Base-by-base conservation (phyloP, 2,888 invertebrate genomes). In the Acronicta leporina region DNA sequence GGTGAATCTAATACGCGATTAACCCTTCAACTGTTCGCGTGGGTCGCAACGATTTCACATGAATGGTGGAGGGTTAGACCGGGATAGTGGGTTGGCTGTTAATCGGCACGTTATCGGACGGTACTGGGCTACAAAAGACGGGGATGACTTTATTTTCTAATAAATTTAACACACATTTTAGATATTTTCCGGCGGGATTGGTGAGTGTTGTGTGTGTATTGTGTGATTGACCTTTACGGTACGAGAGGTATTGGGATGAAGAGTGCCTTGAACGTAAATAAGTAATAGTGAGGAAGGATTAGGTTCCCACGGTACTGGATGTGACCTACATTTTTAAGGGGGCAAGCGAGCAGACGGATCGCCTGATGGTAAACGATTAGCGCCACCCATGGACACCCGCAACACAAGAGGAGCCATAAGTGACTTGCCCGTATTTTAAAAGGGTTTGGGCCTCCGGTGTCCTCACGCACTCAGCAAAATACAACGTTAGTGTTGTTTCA, bases 11-110 rank as follows among this genome's bases (percentile, higher is more conserved):
- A 78, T 77, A 77, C 68, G 68, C 66, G 76, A 80, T 81, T 81
- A 82, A 79, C 80, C 83, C 79, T 81, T 80, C 80, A 72, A 55
- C 78, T 63, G 68, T 62, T 73, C 72, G 74, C 72, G 65, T 77
- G 77, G 81, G 79, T 75, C 73, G 69, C 73, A 74, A 76, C 77
- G 82, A 85, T 83, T 82, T 81, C 75, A 75, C 76, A 74, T 73
- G 71, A 79, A 79, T 77, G 65, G 77, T 67, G 52, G 65, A 69
- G 75, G 75, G 73, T 73, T 69, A 65, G 51, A 45, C 41, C 48
- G 64, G 66, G 56, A 78, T 75, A 76, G 71, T 60, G 62, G 54
- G 55, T 64, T 58, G 45, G 20, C 64, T 38, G 65, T 73, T 81
- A 82, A 81, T 83, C 77, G 74, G 67, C 27, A 59, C 59, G 58